Evolutionary conservation across 2,797 vertebrate species (phyloP).

Genomic region (Rhinogobio ventralis): DNA sequence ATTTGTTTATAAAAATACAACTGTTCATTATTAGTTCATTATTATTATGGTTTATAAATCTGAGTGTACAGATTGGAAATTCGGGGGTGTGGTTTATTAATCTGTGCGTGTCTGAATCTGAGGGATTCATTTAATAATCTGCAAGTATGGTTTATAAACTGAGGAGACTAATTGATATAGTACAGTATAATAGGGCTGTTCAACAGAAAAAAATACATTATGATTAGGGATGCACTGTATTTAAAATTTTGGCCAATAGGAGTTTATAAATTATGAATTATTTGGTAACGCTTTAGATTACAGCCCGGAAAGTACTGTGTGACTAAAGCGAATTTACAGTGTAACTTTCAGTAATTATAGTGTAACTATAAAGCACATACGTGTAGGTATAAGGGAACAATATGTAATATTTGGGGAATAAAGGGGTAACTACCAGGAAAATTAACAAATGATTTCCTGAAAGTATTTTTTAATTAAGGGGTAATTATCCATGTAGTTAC

Average conservation of each 20-base stretch:
- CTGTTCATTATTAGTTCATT: background rate
- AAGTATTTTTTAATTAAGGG: too few species aligned
- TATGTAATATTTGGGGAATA: too few species aligned
- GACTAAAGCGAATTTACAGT: too few species aligned
- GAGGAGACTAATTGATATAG: background rate
- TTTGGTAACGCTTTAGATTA: too few species aligned
- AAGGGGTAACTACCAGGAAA: too few species aligned
- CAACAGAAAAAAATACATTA: background rate
- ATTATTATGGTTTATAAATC: background rate
- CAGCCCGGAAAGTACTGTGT: too few species aligned
- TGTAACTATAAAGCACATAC: too few species aligned
- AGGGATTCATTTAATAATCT: background rate
- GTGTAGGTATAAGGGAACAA: too few species aligned
- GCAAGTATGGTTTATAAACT: background rate
- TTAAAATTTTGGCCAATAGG: rapidly evolving
- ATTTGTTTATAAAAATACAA: background rate
- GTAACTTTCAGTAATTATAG: too few species aligned
- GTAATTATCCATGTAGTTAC: too few species aligned
- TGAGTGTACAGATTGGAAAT: background rate
- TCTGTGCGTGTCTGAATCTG: background rate
- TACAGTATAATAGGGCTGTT: background rate
- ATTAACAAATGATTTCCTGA: too few species aligned
- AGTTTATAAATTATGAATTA: too few species aligned
- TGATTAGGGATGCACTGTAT: background rate
- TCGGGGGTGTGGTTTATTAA: background rate